Percentiles rank a stretch among this genome's conserved stretches.
phyloP scores from a whole-genome alignment of 2,797 vertebrate species.

The Todus mexicanus region DNA sequence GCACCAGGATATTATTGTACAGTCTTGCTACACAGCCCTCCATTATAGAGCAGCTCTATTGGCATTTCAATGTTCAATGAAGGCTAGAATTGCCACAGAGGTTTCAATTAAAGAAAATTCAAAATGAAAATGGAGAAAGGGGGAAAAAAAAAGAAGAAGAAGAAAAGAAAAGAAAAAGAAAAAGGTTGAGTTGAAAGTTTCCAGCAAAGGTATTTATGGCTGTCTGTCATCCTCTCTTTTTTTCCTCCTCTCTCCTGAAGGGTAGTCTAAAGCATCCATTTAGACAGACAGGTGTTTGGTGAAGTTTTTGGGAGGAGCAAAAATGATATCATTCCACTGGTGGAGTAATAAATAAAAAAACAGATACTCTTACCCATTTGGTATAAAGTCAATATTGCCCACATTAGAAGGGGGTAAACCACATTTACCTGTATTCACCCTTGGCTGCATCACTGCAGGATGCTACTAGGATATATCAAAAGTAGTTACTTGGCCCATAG shows the following conservation, averaged over 20 bases:
- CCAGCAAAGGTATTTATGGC: conserved; percentile 11
- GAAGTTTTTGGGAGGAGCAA: not conserved
- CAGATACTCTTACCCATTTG: not conserved
- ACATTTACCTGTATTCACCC: conserved; percentile 17
- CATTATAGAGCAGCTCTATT: conserved; percentile 46
- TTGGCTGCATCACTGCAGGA: conserved; percentile 19
- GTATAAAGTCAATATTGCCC: not conserved
- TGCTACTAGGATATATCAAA: not conserved
- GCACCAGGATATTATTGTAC: conserved; percentile 56
- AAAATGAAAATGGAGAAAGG: not conserved
- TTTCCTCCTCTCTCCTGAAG: not conserved
- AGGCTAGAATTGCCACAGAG: conserved; percentile 50
- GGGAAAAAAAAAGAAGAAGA: not conserved
- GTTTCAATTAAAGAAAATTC: conserved; percentile 58
- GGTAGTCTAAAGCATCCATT: not conserved
- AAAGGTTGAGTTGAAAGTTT: not conserved
- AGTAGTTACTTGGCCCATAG: conserved; percentile 4
- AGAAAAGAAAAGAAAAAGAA: not conserved
- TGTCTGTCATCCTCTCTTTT: not conserved
- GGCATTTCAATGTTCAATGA: conserved; percentile 54
- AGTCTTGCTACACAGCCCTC: conserved; percentile 45
- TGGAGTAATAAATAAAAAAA: conserved; percentile 19
- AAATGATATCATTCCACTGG: not conserved
- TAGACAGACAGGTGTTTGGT: not conserved
- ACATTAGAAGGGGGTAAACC: not conserved